These are phyloP conservation scores for Cryptotis parvus DNA, from an alignment of 2,113 vertebrate species.

Conservation along the genomic window DNA sequence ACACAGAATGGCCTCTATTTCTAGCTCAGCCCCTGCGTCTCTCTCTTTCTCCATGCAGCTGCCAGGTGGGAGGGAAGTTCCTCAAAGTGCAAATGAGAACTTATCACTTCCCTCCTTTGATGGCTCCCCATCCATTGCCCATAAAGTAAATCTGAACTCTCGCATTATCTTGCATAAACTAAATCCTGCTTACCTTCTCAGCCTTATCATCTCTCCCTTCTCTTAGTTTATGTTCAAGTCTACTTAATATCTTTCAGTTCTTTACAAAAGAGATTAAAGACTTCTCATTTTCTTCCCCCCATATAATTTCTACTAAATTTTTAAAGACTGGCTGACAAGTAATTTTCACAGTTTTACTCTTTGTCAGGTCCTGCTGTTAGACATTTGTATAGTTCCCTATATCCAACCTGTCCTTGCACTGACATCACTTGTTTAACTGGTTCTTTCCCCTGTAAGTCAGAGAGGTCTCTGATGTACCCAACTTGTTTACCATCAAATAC, in stretches of 20 bases:
- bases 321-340: conserved; percentile 27
- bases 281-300: background rate
- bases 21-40: background rate
- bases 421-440: background rate
- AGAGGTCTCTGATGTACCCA: background rate
- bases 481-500: background rate
- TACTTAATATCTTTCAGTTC: conserved; percentile 19
- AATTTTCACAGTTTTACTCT: conserved; percentile 2
- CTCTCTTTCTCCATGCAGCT: background rate
- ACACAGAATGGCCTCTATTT: background rate
- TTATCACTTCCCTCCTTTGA: background rate
- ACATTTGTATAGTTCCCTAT: background rate
- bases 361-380: background rate
- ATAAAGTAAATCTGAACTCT: conserved; percentile 23
- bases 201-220: background rate
- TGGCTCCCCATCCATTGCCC: background rate
- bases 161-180: background rate
- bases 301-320: background rate
- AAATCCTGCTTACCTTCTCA: conserved; percentile 3
- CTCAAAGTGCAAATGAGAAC: conserved; percentile 24
- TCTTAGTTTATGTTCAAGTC: conserved; percentile 30
- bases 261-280: conserved; percentile 37
- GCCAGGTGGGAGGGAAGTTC: background rate
- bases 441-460: conserved; percentile 31
- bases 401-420: background rate